Evolutionary conservation across 2,797 vertebrate species (phyloP).

Genomic region (Leontopithecus rosalia): DNA sequence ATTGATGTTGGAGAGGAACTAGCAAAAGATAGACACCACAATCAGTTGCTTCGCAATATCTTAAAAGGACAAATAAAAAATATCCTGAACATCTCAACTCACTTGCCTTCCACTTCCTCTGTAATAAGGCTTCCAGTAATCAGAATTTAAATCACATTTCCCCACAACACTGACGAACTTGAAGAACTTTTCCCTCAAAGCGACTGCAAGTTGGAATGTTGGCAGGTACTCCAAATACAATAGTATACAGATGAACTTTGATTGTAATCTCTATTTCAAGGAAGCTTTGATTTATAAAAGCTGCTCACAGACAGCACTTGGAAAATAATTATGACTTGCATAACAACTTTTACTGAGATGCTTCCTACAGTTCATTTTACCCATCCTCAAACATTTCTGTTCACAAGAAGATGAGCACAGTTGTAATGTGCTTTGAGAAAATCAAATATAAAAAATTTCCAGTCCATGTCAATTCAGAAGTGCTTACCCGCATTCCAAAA

Average conservation of each 20-base stretch:
- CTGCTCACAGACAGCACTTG: not conserved
- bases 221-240: conserved; percentile 56
- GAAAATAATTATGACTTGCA: conserved; percentile 50
- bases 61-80: not conserved
- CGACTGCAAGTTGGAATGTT: not conserved
- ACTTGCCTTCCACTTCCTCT: not conserved
- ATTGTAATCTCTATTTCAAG: conserved; percentile 61
- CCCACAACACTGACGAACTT: conserved; percentile 24
- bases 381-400: conserved; percentile 23
- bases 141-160: conserved; percentile 31
- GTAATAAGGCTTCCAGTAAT: not conserved
- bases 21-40: not conserved
- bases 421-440: conserved; percentile 11
- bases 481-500: conserved; percentile 29
- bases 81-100: not conserved
- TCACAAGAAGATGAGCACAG: conserved; percentile 20
- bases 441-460: conserved; percentile 50
- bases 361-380: conserved; percentile 48
- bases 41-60: not conserved
- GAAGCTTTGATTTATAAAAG: conserved; percentile 46
- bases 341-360: not conserved
- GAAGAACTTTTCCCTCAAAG: conserved; percentile 21
- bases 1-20: not conserved
- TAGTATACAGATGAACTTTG: conserved; percentile 55
- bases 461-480: not conserved